Base-by-base conservation (phyloP, 2,113 vertebrate species). In the Mastomys coucha region DNA sequence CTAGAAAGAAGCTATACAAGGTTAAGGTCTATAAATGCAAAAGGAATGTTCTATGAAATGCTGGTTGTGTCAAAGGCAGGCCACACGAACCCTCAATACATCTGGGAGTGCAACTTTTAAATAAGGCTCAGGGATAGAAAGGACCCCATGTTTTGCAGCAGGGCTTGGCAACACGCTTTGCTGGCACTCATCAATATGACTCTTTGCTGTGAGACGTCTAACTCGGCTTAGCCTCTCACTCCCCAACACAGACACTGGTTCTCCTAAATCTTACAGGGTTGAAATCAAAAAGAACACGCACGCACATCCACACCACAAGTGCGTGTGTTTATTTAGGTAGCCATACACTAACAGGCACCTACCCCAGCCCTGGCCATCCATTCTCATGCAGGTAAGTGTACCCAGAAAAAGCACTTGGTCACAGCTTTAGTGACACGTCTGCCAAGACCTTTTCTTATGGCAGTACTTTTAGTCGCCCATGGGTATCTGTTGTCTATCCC, bases 11-110 rank as follows among this genome's bases (percentile, higher is more conserved):
- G 73, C 31, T 51, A 58, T 12, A 51, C 49, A 89, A 82, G 42
- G 20, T 73, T 84, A 90, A 84, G 20, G 49, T 76, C 72, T 88
- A 36, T 75, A 95, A 97, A 85, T 65, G 19, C 56, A 88, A n/a
- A 91, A 93, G 16, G 19, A 73, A 73, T 10, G 24, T 20, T 39
- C 13, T 60, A 67, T 7, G 16, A 86, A 93, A 84, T 39, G 39
- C 17, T 76, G 19, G 76, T 9, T 75, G 76, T 65, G n/a, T 77
- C 19, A 70, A 96, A 95, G 73, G 10, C 20, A 73, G 19, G 19
- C 16, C 19, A 19, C 53, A 49, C 67, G 16, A 36, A 36, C 42
- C 26, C 75, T 89, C 24, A 60, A 60, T 22, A 67, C 6, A 53
- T 56, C 26, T 70, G 56, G n/a, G 63, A 67, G 36, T 39, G 42